Conservation (phyloP, 2,888 invertebrate genomes). For the Stenchaetothrips biformis region DNA sequence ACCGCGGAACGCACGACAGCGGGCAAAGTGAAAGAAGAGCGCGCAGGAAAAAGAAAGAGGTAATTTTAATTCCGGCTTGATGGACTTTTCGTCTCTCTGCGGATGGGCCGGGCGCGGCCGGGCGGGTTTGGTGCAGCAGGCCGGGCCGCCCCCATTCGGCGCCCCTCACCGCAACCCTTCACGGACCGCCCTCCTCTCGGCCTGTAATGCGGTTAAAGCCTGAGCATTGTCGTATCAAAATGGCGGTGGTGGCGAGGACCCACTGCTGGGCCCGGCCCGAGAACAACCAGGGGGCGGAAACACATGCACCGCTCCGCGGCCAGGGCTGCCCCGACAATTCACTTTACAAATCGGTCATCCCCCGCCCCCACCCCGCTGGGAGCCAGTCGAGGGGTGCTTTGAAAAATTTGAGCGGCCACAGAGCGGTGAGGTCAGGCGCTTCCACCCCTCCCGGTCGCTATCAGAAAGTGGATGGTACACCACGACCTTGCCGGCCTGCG, state of each 20-base stretch:
- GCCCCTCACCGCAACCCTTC: background rate
- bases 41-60: background rate
- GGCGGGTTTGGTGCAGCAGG: too few relatives aligned
- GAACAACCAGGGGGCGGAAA: background rate
- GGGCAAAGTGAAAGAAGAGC: background rate
- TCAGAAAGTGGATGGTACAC: too few relatives aligned
- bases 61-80: background rate
- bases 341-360: too few relatives aligned
- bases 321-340: background rate
- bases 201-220: constrained; percentile 2
- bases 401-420: too few relatives aligned
- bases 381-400: too few relatives aligned
- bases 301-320: background rate
- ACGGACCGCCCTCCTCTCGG: background rate
- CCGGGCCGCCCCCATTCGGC: background rate
- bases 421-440: too few relatives aligned
- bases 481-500: too few relatives aligned
- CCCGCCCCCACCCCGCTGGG: too few relatives aligned
- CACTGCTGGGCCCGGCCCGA: background rate
- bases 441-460: too few relatives aligned
- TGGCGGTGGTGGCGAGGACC: background rate
- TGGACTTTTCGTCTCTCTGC: background rate
- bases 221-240: background rate
- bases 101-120: too few relatives aligned
- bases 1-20: background rate